Base-by-base conservation (phyloP, 2,888 invertebrate species). In the Drosophila robusta region DNA sequence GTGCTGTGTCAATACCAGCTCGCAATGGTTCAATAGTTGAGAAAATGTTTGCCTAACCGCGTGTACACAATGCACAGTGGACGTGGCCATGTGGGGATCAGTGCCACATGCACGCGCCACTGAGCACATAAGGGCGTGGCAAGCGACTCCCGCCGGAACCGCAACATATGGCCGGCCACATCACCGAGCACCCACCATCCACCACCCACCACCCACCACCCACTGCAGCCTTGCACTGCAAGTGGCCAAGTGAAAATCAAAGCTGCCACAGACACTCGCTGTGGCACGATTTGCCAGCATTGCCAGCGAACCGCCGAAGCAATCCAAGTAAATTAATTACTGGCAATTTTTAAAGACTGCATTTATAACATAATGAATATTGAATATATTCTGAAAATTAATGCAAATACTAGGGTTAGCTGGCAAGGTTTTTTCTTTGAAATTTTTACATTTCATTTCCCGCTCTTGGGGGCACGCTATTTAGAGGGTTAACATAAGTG, bases 11-110 rank as follows among this genome's bases (percentile, higher is more conserved):
- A 85, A 86, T 85, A 82, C 83, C 80, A 85, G 77, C 72, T 78
- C 63, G 88, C 80, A 85, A 75, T 80, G 83, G 86, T 86, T 85
- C 86, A 88, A 88, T 85, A 72, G 86, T 80, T 85, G 88, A 73
- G 74, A 88, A 88, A 86, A 86, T 83, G 85, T 86, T 88, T 86
- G 88, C 62, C 73, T 71, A 88, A 86, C 83, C 87, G 77, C 86
- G 79, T 79, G 69, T 61, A 69, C 73, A 79, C 80, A 80, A 75
- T 75, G 71, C 80, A 62, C 80, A 66, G 39, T 60, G 79, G 69
- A 77, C 80, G 70, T 75, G 58, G 61, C 45, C 65, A 55, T 61
- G 54, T 64, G 41, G 57, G 56, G 54, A 63, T 62, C 67, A 77
- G 70, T 80, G 80, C 83, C 75, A 75, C 67, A 76, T 68, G 69